These are phyloP conservation scores for Centropristis striata DNA, from an alignment of 2,113 vertebrate genomes.

Conservation along the genomic window DNA sequence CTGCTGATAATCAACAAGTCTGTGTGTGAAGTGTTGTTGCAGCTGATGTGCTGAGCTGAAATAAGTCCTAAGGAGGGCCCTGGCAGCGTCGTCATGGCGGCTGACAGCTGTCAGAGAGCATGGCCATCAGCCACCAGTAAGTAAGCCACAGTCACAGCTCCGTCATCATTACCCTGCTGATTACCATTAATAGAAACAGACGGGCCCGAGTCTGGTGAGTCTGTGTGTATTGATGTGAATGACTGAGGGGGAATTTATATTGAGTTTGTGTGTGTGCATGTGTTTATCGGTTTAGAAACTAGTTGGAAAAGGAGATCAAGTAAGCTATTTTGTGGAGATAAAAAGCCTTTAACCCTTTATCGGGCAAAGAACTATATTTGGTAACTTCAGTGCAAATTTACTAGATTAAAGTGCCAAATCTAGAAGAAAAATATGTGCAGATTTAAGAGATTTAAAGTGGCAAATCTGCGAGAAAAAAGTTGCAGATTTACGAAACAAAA, in stretches of 20 bases:
- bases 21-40: slow-evolving; percentile 65
- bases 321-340: neutral
- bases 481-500: no score
- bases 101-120: slow-evolving; percentile 82
- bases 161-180: slow-evolving; percentile 71
- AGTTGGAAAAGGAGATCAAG: slow-evolving; percentile 13
- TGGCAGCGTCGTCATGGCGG: slow-evolving; percentile 63
- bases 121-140: slow-evolving; percentile 75
- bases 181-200: slow-evolving; percentile 76
- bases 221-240: slow-evolving; percentile 37
- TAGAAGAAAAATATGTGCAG: no score
- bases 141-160: slow-evolving; percentile 66
- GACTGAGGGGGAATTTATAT: slow-evolving; percentile 30
- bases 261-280: slow-evolving; percentile 10
- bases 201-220: slow-evolving; percentile 42
- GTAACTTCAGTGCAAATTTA: no score
- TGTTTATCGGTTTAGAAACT: slow-evolving; percentile 37
- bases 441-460: no score
- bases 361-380: no score
- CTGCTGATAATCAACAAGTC: slow-evolving; percentile 74
- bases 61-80: slow-evolving; percentile 73
- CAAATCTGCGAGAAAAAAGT: no score
- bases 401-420: no score
- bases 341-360: no score
- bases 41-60: slow-evolving; percentile 69